Evolutionary conservation across 2,113 vertebrate genomes (phyloP), one percentile per base, ranked within the genome.

Genomic region (Alouatta palliata): DNA sequence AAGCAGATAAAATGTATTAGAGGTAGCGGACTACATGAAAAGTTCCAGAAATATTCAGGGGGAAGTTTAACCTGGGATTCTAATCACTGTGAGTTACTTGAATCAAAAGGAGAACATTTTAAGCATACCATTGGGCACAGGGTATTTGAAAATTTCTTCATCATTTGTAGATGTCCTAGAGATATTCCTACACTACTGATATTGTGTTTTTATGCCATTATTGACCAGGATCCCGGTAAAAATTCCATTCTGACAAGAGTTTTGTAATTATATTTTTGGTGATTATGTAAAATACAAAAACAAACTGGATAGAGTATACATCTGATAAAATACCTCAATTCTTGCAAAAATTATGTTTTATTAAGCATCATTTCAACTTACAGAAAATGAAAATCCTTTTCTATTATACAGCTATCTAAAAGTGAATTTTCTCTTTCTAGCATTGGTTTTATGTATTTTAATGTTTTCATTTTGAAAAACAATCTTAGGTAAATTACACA

Each of bases 381-480:
- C 7, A 12, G 43, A 83, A 68, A 1, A 17, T 35, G 0, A 56
- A 90, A 83, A 27, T 66, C 27, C 8, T 91, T 75, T 71, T 7
- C 37, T 43, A 32, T 27, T 71, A 37, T 11, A 49, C 3, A 92
- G 25, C 54, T 87, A 66, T 43, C 11, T 71, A 40, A 77, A 56
- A 77, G 30, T 73, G 73, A 16, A 47, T 70, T 81, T 94, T 40
- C 49, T 40, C 86, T 68, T 68, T 14, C 32, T 20, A 37, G 19
- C 5, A 91, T 73, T 35, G 27, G 21, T 66, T 94, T 96, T 81
- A 64, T 58, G 14, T 40, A 52, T 80, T 77, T 64, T 40, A 83
- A 73, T 91, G 54, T 37, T 93, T 85, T 79, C 75, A 76, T 91
- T 90, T 91, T 58, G 7, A 56, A 96, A 94, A 84, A 71, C 5